A percentile compares a stretch with the other conserved stretches of the same genome.
phyloP scores from a whole-genome alignment of 2,888 invertebrate species.

The Scrobipalpa atriplicella region DNA sequence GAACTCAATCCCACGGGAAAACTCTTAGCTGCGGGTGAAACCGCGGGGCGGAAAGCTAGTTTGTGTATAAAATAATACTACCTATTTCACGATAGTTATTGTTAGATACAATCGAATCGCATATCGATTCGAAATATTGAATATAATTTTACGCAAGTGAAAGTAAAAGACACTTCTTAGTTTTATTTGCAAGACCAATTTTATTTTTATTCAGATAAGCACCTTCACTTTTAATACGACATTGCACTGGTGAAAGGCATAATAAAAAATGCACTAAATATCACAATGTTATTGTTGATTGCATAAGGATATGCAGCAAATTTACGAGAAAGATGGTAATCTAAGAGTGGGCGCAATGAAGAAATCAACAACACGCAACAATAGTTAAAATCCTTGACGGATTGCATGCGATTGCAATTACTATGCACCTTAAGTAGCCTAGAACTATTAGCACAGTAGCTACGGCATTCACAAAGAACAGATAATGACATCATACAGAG shows the following conservation, averaged over 20 bases:
- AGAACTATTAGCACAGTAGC: neutral
- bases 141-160: neutral
- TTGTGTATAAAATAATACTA: too few relatives aligned
- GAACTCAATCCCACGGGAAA: too few relatives aligned
- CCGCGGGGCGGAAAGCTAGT: too few relatives aligned
- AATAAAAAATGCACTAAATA: slow-evolving; percentile 30
- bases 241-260: slow-evolving; percentile 63
- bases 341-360: slow-evolving; percentile 3
- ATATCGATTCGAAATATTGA: slow-evolving; percentile 4
- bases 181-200: slow-evolving; percentile 2
- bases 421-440: slow-evolving; percentile 16
- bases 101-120: neutral
- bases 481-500: slow-evolving; percentile 2
- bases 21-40: too few relatives aligned
- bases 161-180: slow-evolving; percentile 10
- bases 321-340: slow-evolving; percentile 13
- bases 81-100: too few relatives aligned
- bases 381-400: slow-evolving; percentile 20
- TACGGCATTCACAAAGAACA: neutral
- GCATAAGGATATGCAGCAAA: neutral
- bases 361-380: slow-evolving; percentile 21
- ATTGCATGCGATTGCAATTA: slow-evolving; percentile 26
- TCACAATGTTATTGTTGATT: neutral
- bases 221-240: slow-evolving; percentile 55
- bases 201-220: neutral